Percentiles rank a stretch among this genome's conserved stretches.
Evolutionary conservation across 2,113 vertebrate species (phyloP).

Genomic region (Lagenorhynchus albirostris): DNA sequence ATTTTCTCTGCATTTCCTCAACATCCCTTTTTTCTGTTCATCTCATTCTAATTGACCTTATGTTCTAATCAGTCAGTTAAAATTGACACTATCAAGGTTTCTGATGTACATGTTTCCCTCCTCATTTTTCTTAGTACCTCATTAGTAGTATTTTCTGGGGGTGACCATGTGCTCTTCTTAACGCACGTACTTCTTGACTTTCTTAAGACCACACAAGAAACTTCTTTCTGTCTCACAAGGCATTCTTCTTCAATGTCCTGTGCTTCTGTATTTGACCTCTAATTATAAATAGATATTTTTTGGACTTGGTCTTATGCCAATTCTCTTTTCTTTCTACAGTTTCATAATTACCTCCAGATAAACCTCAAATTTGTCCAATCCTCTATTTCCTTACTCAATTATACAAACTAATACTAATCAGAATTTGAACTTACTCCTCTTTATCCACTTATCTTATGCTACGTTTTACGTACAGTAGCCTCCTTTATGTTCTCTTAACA

Average conservation of each 20-base stretch:
- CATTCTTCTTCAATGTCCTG: background rate
- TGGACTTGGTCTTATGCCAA: accelerated
- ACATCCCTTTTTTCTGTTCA: background rate
- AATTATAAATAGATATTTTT: background rate
- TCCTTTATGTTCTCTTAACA: background rate
- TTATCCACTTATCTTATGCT: background rate
- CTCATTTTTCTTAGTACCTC: background rate
- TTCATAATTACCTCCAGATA: background rate
- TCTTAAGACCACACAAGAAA: background rate
- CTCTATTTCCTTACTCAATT: background rate
- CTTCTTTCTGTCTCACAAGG: background rate
- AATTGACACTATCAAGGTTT: background rate
- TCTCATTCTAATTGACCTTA: background rate
- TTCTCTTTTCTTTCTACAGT: background rate
- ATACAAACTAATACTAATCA: no score
- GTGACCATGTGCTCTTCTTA: background rate
- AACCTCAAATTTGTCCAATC: background rate
- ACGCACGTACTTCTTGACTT: no score
- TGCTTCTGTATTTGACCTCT: background rate
- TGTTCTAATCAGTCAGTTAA: background rate
- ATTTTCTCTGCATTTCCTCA: background rate
- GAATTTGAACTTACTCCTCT: background rate
- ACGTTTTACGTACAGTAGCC: background rate
- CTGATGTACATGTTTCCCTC: no score
- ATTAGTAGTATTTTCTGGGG: background rate